Conservation (phyloP, 1,140 invertebrate genomes). For the Trichonephila inaurata region DNA sequence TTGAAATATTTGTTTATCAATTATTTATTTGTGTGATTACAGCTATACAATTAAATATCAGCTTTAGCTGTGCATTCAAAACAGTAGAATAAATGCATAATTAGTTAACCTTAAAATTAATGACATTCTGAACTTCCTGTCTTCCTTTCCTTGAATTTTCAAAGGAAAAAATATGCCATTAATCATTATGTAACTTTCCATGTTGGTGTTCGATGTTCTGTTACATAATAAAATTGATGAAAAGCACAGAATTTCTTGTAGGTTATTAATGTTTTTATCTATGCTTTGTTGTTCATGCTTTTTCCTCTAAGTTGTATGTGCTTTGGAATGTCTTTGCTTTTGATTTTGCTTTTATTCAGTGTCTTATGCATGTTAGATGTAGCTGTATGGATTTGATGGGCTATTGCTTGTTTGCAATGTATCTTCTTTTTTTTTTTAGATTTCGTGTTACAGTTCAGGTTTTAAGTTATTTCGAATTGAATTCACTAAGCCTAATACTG, state of each 20-base stretch:
- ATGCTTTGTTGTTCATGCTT: conserved; percentile 10
- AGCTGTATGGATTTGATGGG: not conserved
- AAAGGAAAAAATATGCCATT: no score
- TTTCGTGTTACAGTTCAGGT: not conserved
- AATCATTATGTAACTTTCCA: no score
- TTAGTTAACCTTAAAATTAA: no score
- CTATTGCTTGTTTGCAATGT: not conserved
- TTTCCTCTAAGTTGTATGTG: conserved; percentile 30
- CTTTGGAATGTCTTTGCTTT: conserved; percentile 2
- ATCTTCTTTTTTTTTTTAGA: conserved; percentile 7
- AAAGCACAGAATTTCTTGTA: not conserved
- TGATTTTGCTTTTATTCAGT: conserved; percentile 4
- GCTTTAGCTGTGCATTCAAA: no score
- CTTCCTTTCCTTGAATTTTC: no score
- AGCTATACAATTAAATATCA: no score
- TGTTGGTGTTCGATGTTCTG: no score
- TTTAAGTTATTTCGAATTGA: not conserved
- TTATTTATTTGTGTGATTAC: no score
- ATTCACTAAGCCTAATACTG: not conserved
- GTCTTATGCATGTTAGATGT: conserved; percentile 44
- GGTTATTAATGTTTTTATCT: not conserved
- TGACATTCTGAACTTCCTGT: no score
- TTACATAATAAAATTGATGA: no score
- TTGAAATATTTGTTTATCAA: no score
- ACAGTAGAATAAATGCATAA: no score